Evolutionary conservation across 2,888 invertebrate species (phyloP).

Genomic region (Macrosiphum euphorbiae): DNA sequence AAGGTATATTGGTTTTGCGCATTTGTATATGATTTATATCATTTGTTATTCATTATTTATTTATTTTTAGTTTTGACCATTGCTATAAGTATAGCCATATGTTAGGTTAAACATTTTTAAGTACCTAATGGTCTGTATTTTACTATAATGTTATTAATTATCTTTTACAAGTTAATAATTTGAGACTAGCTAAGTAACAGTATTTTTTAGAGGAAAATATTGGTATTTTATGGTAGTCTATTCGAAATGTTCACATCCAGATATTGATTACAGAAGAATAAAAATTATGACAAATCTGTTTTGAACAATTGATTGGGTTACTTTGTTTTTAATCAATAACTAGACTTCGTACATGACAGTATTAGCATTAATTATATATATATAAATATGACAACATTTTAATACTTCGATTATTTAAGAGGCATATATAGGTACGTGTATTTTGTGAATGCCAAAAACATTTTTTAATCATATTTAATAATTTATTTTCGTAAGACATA

Average conservation of each 20-base stretch:
- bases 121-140: neutral
- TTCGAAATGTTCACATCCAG: neutral
- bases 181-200: neutral
- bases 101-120: neutral
- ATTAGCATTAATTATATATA: neutral
- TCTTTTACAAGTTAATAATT: neutral
- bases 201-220: neutral
- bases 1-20: neutral
- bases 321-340: neutral
- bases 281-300: neutral
- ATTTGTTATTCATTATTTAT: neutral
- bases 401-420: neutral
- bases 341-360: neutral
- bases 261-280: neutral
- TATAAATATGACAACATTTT: neutral
- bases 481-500: neutral
- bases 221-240: neutral
- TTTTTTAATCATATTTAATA: neutral
- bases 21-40: neutral
- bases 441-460: neutral
- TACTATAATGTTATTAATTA: neutral
- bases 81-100: neutral
- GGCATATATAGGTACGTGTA: neutral
- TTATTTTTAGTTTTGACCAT: neutral
- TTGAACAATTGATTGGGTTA: neutral